Evolutionary conservation across 2,888 invertebrate species (phyloP).

Genomic region (Gisinianus flammeolus): DNA sequence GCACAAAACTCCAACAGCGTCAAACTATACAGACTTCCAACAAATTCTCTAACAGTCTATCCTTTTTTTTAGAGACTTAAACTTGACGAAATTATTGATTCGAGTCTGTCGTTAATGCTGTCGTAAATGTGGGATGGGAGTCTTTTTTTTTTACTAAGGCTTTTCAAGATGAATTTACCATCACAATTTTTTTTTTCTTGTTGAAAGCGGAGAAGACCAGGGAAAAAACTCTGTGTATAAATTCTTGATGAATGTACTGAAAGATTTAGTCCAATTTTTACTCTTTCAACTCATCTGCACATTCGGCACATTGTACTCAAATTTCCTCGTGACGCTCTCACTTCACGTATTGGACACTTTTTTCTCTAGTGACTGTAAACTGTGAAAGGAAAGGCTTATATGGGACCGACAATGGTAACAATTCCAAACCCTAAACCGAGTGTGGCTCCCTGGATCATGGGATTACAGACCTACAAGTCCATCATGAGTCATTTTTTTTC

Average conservation of each 20-base stretch:
- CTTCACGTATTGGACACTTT: not conserved
- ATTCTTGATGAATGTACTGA: not conserved
- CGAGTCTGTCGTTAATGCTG: slow-evolving; percentile 22
- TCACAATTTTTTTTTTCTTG: not conserved
- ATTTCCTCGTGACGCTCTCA: not conserved
- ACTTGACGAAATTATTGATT: slow-evolving; percentile 32
- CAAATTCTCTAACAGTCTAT: not conserved
- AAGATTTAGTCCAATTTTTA: not conserved
- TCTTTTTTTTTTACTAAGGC: not conserved
- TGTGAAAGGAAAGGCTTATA: not conserved
- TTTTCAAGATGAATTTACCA: not conserved
- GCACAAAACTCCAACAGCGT: not conserved
- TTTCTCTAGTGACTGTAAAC: not conserved
- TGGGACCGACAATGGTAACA: not conserved
- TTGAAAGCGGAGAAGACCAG: not conserved
- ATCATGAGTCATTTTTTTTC: slow-evolving; percentile 38
- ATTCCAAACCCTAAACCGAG: not conserved
- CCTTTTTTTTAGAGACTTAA: not conserved
- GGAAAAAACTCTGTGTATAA: not conserved
- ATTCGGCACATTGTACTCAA: not conserved
- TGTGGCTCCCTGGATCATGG: slow-evolving; percentile 21
- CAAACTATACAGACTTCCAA: not conserved
- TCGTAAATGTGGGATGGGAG: slow-evolving; percentile 27
- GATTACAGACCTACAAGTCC: slow-evolving; percentile 22
- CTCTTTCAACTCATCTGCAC: not conserved